Percentiles rank a stretch among this genome's conserved stretches.
Evolutionary conservation across 2,888 invertebrate species (phyloP).

Genomic region (Acleris cristana): DNA sequence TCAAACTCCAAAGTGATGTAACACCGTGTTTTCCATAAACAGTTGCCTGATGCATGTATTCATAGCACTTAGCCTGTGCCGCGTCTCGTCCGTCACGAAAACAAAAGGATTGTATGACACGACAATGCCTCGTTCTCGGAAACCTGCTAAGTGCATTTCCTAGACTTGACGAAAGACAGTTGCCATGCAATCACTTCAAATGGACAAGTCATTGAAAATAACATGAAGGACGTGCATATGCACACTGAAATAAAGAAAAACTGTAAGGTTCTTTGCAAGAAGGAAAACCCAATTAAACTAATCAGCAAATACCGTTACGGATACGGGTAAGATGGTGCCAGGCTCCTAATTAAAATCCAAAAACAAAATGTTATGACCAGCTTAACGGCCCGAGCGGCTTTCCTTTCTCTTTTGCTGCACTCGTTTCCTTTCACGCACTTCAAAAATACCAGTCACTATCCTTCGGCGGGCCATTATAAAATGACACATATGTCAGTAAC

Average conservation of each 20-base stretch:
- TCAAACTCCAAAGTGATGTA: conserved; percentile 13
- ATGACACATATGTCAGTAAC: conserved; percentile 44
- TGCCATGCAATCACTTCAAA: background rate
- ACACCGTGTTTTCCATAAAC: conserved; percentile 7
- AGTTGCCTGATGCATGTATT: conserved; percentile 23
- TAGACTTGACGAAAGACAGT: conserved; percentile 20
- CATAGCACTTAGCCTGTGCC: conserved; percentile 21
- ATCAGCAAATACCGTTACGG: background rate
- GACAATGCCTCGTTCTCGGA: conserved; percentile 19
- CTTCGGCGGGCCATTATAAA: conserved; percentile 48
- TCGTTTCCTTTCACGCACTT: conserved; percentile 63
- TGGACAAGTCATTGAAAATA: background rate
- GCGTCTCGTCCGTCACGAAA: conserved; percentile 20
- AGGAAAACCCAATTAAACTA: background rate
- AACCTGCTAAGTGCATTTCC: conserved; percentile 25
- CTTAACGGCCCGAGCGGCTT: conserved; percentile 40
- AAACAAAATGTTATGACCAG: conserved; percentile 25
- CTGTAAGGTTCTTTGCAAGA: background rate
- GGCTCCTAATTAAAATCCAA: conserved; percentile 24
- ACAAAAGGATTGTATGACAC: conserved; percentile 21
- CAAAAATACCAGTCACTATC: conserved; percentile 53
- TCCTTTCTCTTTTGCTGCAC: conserved; percentile 70
- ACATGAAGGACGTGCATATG: conserved; percentile 6
- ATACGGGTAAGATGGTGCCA: conserved; percentile 10
- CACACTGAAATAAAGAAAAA: background rate